Evolutionary conservation across 2,797 vertebrate species (phyloP).

Genomic region (Mergus octosetaceus): DNA sequence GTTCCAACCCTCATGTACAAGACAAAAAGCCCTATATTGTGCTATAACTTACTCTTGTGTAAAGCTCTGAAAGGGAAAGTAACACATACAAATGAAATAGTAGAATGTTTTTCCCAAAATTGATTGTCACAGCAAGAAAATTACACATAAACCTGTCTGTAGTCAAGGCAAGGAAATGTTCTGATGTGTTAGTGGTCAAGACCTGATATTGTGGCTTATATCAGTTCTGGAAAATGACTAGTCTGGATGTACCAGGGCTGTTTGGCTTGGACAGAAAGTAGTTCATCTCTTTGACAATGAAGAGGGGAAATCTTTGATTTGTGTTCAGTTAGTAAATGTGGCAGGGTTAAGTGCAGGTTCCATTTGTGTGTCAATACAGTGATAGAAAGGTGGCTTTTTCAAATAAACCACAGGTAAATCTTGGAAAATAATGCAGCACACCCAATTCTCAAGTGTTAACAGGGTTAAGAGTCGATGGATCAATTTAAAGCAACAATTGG

Average conservation of each 20-base stretch:
- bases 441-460: not conserved
- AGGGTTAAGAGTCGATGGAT: conserved; percentile 46
- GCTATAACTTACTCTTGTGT: not conserved
- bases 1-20: not conserved
- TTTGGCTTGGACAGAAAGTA: conserved; percentile 1
- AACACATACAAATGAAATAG: not conserved
- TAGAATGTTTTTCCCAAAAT: not conserved
- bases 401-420: conserved; percentile 52
- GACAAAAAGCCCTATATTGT: not conserved
- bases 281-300: conserved; percentile 27
- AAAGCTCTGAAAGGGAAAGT: not conserved
- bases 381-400: conserved; percentile 50
- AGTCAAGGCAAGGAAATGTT: conserved; percentile 9
- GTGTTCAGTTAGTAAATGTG: conserved; percentile 14
- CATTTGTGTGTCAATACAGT: conserved; percentile 43
- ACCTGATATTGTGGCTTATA: conserved; percentile 32
- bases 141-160: not conserved
- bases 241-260: not conserved
- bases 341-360: conserved; percentile 51
- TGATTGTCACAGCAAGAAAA: conserved; percentile 19
- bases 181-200: conserved; percentile 34
- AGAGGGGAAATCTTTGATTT: conserved; percentile 52
- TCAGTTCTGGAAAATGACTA: not conserved
- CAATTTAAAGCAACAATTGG: conserved; percentile 36
- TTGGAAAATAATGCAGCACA: conserved; percentile 23